Conservation (phyloP, 1,140 invertebrate species). For the Wasmannia auropunctata region DNA sequence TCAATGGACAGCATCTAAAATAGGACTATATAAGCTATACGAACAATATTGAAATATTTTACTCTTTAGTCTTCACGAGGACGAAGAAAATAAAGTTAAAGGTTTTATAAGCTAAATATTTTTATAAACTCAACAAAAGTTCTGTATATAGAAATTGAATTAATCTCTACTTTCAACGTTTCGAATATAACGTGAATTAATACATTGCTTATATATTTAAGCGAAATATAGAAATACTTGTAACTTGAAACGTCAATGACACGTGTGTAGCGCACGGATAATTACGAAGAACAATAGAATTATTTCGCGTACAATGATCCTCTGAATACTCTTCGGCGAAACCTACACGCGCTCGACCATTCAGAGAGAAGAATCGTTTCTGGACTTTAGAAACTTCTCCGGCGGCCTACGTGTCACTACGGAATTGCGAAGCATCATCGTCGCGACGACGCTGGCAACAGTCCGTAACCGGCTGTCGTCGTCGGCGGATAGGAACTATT, state of each 20-base stretch:
- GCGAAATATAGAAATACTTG: background rate
- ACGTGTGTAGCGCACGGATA: background rate
- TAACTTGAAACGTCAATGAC: background rate
- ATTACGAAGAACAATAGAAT: constrained; percentile 1
- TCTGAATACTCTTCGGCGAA: background rate
- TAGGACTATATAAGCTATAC: background rate
- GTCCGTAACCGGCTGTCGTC: constrained; percentile 38
- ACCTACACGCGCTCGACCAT: background rate
- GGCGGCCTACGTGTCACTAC: constrained; percentile 6
- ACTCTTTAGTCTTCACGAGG: background rate
- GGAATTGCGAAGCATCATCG: constrained; percentile 40
- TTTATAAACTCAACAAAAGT: background rate
- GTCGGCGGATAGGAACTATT: constrained; percentile 23
- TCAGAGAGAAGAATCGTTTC: constrained; percentile 3
- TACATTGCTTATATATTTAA: background rate
- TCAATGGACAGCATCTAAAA: background rate
- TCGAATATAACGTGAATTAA: background rate
- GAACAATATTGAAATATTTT: constrained; percentile 5
- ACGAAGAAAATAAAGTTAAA: background rate
- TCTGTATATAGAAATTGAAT: too few species aligned
- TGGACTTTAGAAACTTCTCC: background rate
- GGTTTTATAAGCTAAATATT: background rate
- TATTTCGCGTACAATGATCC: background rate
- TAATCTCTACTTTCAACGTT: background rate
- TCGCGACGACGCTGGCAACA: constrained; percentile 19